A percentile compares a stretch with the other conserved stretches of the same genome.
Evolutionary conservation across 1,140 invertebrate species (phyloP).

Genomic region (Oppia nitens): DNA sequence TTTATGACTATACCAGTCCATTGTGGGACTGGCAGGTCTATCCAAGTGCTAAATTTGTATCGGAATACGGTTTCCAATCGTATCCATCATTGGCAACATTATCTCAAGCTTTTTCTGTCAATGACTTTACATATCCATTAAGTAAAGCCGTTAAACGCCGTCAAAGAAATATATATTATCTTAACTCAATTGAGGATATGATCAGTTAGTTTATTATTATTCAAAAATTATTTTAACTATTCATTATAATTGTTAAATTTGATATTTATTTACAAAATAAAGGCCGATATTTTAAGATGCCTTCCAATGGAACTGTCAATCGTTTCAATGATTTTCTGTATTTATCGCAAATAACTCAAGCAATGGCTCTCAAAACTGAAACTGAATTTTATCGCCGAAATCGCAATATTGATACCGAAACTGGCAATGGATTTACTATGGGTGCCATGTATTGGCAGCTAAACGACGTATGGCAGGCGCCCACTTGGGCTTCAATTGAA

Average conservation of each 20-base stretch:
- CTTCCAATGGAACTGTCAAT: too few species aligned
- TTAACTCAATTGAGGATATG: background rate
- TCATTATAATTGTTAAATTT: constrained; percentile 17
- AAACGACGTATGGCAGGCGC: constrained; percentile 95
- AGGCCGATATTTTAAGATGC: too few species aligned
- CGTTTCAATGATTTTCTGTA: constrained; percentile 23
- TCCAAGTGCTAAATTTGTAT: constrained; percentile 63
- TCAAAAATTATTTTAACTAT: constrained; percentile 23
- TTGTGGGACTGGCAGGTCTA: constrained; percentile 62
- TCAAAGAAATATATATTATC: constrained; percentile 61
- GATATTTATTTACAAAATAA: background rate
- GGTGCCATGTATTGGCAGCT: constrained; percentile 97
- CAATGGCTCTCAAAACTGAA: too few species aligned
- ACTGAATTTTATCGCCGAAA: too few species aligned
- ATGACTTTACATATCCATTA: constrained; percentile 44
- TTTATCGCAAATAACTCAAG: too few species aligned
- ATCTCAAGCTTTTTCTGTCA: constrained; percentile 32
- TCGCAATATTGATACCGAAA: constrained; percentile 19
- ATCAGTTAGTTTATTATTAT: too few species aligned
- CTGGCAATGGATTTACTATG: constrained; percentile 57
- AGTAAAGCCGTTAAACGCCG: constrained; percentile 45
- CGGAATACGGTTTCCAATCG: too few species aligned
- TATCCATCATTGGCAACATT: constrained; percentile 50
- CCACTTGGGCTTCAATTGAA: constrained; percentile 88
- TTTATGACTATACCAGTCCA: constrained; percentile 44